Percentiles rank a stretch among this genome's conserved stretches.
These are phyloP conservation scores for Phataginus tricuspis DNA, from an alignment of 2,797 vertebrate species.

Conservation along the genomic window DNA sequence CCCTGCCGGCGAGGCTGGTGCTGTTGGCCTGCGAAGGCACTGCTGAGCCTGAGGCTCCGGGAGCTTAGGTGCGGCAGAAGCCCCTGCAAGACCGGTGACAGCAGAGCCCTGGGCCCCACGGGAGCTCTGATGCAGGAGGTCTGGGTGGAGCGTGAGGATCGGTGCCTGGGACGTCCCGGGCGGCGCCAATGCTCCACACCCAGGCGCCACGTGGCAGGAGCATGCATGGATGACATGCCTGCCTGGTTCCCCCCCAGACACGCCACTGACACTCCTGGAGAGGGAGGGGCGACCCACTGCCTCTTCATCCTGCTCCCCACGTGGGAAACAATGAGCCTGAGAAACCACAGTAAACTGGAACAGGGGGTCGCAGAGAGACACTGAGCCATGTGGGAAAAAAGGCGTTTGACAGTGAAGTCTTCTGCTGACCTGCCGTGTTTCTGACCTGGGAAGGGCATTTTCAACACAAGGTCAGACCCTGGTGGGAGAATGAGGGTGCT, in stretches of 20 bases:
- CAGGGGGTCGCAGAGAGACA: too few relatives aligned
- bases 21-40: rapidly evolving
- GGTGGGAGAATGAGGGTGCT: not conserved
- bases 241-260: too few relatives aligned
- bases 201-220: not conserved
- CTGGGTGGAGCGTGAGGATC: not conserved
- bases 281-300: not conserved
- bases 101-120: rapidly evolving
- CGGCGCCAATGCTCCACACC: rapidly evolving
- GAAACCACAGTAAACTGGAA: not conserved
- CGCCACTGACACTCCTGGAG: not conserved
- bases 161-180: not conserved
- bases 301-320: not conserved
- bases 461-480: not conserved
- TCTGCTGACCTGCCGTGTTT: not conserved
- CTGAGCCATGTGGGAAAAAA: not conserved
- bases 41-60: not conserved
- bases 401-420: too few relatives aligned
- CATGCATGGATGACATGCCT: not conserved
- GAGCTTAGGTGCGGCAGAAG: not conserved
- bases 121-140: not conserved
- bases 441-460: not conserved
- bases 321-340: not conserved
- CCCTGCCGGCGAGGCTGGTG: rapidly evolving
- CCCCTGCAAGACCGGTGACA: not conserved